Evolutionary conservation across 2,113 vertebrate genomes (phyloP).

Genomic region (Xenotilapia longispinis): DNA sequence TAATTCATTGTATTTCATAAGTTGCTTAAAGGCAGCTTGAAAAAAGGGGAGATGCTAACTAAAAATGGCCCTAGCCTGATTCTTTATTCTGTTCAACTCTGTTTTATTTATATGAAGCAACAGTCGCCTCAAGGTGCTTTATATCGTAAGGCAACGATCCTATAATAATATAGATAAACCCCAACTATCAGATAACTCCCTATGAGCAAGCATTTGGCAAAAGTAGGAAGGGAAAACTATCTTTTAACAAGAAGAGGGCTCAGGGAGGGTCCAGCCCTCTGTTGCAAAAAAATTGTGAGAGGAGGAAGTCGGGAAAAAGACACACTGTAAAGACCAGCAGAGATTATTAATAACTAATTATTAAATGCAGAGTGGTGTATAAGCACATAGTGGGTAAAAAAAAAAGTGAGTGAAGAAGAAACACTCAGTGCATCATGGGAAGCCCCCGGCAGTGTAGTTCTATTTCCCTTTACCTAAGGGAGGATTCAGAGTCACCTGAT

Average conservation of each 20-base stretch:
- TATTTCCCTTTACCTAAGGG: not conserved
- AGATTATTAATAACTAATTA: not conserved
- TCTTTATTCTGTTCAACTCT: not conserved
- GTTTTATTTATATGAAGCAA: not conserved
- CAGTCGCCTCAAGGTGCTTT: not conserved
- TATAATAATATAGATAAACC: not conserved
- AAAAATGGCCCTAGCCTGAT: not conserved
- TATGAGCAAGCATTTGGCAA: not conserved
- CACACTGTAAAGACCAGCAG: not conserved
- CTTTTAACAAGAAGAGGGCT: not conserved
- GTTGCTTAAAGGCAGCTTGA: not conserved
- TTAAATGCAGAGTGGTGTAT: not conserved
- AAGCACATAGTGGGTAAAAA: not conserved
- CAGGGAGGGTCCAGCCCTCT: not conserved
- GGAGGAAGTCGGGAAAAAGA: not conserved
- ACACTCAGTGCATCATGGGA: not conserved
- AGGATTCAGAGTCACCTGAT: not conserved
- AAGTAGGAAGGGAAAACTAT: not conserved
- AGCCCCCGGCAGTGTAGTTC: not conserved
- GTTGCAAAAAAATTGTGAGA: not conserved
- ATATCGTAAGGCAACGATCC: not conserved
- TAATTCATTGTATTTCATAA: not conserved
- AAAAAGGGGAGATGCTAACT: not conserved
- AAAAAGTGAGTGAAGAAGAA: not conserved
- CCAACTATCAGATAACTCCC: not conserved